Conservation (phyloP, 2,888 invertebrate species). For the Amorpha juglandis region DNA sequence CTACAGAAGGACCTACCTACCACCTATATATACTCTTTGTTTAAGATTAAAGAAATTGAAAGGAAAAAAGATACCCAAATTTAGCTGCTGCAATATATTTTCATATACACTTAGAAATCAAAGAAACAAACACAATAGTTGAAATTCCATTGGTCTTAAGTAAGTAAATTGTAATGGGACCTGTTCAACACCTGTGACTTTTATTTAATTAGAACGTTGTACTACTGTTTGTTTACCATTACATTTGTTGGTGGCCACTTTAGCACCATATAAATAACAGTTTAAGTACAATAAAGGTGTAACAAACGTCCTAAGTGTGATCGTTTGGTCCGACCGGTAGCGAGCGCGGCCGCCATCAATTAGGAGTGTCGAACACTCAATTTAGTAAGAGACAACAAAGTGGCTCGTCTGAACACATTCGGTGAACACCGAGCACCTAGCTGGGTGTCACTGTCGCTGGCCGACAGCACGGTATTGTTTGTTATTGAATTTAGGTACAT, state of each 20-base stretch:
- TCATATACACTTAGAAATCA: background rate
- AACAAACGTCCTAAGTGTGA: conserved; percentile 48
- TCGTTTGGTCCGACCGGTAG: conserved; percentile 44
- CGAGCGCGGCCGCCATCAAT: conserved; percentile 45
- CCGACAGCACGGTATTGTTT: background rate
- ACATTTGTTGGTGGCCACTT: conserved; percentile 42
- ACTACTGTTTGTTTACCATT: conserved; percentile 26
- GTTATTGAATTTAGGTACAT: too few species aligned
- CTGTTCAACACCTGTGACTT: conserved; percentile 26
- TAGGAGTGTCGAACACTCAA: conserved; percentile 50
- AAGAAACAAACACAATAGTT: background rate
- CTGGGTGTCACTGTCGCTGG: conserved; percentile 23
- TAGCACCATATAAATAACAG: conserved; percentile 51
- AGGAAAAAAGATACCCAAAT: background rate
- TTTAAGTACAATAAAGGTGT: conserved; percentile 42
- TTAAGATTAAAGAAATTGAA: background rate
- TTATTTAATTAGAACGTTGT: conserved; percentile 29
- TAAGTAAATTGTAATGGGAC: conserved; percentile 21
- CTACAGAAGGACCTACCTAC: background rate
- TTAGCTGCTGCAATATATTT: background rate
- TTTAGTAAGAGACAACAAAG: conserved; percentile 43
- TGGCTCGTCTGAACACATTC: conserved; percentile 24
- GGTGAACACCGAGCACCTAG: conserved; percentile 15
- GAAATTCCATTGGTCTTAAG: conserved; percentile 36
- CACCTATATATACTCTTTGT: too few species aligned